Base-by-base conservation (phyloP, 2,888 invertebrate species). In the Unio pictorum region DNA sequence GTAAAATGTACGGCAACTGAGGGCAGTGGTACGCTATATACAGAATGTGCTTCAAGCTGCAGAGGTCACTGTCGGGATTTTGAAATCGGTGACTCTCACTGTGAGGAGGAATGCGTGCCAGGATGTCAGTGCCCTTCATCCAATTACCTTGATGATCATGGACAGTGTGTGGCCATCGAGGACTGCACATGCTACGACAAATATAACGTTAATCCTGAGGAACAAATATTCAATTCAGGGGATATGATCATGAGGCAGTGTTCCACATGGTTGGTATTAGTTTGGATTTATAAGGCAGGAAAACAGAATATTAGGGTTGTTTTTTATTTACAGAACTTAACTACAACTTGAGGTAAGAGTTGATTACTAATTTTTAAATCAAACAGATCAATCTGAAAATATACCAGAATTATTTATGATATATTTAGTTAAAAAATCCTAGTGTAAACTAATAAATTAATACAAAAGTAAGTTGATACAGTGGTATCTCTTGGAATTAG, bases 171-270 rank as follows among this genome's bases (percentile, higher is more conserved):
- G 6, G 65, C 67, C 23, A 45, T 66, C 55, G 55, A 30, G 5
- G 65, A 74, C 30, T 81, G 81, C 67, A 78, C 81, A 1, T 81
- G 81, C 57, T 77, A 72, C 58, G 77, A 81, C 59, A 73, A 72
- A 55, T 81, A 73, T 62, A 72, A 66, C 6, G 8, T 34, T 8
- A 34, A 34, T 34, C 68, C 67, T 23, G 71, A 72, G 56, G 91
- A 93, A 57, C 66, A 64, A 45, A 67, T 78, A 23, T 64, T 67
- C 56, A 67, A 76, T 28, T 66, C 77, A n/a, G 73, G 76, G 58
- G 74, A 77, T 30, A 74, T 71, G 15, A 69, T 73, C 23, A 74
- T 74, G 26, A 64, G 77, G 11, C 72, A 75, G 20, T 80, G 80
- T 61, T 67, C 74, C 4, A 68, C 66, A 60, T 80, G 80, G 80